phyloP scores from a whole-genome alignment of 1,140 invertebrate species.

The Hylyphantes graminicola region DNA sequence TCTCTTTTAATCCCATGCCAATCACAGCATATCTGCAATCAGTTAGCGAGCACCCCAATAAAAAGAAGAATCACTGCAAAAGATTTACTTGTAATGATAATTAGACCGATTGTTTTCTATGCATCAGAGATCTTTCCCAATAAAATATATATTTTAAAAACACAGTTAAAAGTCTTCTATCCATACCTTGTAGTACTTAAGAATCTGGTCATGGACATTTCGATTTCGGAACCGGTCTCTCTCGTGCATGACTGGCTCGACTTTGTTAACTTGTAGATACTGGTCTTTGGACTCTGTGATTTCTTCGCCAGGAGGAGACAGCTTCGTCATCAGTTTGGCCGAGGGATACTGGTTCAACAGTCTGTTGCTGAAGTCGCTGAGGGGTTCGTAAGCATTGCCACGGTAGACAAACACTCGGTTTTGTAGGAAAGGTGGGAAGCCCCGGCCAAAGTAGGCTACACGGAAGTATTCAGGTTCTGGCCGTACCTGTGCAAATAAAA shows the following conservation, averaged over 20 bases:
- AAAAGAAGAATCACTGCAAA: too few species aligned
- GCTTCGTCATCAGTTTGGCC: conserved; percentile 85
- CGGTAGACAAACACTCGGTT: conserved; percentile 91
- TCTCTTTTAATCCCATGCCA: too few species aligned
- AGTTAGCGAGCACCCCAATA: too few species aligned
- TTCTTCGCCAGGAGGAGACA: conserved; percentile 83
- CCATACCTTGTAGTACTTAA: conserved; percentile 74
- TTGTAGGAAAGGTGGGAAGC: conserved; percentile 89
- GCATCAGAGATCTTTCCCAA: too few species aligned
- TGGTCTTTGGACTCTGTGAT: conserved; percentile 79
- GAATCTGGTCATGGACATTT: conserved; percentile 79
- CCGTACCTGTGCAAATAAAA: conserved; percentile 70
- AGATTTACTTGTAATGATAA: too few species aligned
- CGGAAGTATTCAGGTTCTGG: conserved; percentile 92
- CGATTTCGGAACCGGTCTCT: conserved; percentile 78
- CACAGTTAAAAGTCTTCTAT: too few species aligned
- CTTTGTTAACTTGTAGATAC: conserved; percentile 89
- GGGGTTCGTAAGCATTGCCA: conserved; percentile 90
- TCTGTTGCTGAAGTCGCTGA: conserved; percentile 87
- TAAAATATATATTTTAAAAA: too few species aligned
- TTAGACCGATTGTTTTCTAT: too few species aligned
- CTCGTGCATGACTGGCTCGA: conserved; percentile 89
- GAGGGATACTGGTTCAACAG: conserved; percentile 89
- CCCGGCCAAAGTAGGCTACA: conserved; percentile 90
- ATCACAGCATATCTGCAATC: too few species aligned